Percentiles rank a stretch among this genome's conserved stretches.
phyloP scores from a whole-genome alignment of 2,888 invertebrate species.

The Andrena trimmerana region DNA sequence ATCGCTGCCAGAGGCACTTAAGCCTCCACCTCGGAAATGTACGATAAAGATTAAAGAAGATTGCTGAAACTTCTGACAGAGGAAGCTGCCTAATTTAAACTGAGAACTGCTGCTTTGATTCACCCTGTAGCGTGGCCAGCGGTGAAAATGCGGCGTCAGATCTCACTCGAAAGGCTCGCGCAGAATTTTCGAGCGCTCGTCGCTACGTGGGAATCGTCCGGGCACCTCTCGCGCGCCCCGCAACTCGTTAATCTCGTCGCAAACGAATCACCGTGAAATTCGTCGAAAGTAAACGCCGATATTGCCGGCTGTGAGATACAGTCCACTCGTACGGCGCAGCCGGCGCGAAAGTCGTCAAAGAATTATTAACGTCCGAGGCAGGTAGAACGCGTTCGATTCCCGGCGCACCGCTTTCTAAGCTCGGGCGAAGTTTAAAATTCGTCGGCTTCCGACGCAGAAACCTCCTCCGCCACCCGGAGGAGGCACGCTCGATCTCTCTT shows the following conservation, averaged over 20 bases:
- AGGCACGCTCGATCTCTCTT: constrained; percentile 5
- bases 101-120: too few relatives aligned
- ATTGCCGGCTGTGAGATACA: not conserved
- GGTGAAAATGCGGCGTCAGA: not conserved
- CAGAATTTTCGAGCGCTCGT: constrained; percentile 13
- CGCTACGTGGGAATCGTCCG: constrained; percentile 19
- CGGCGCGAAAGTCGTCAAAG: constrained; percentile 53
- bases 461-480: not conserved
- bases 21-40: too few relatives aligned
- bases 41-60: too few relatives aligned
- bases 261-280: constrained; percentile 51
- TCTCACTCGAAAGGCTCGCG: not conserved
- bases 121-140: not conserved
- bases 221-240: not conserved
- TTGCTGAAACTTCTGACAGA: too few relatives aligned
- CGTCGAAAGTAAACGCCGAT: constrained; percentile 26
- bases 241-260: constrained; percentile 20
- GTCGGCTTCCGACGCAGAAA: constrained; percentile 10
- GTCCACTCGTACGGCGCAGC: not conserved
- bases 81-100: too few relatives aligned
- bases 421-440: constrained; percentile 31
- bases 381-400: constrained; percentile 45
- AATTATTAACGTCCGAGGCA: constrained; percentile 44
- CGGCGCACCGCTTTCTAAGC: constrained; percentile 49
- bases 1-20: too few relatives aligned